Evolutionary conservation across 37 sponge, comb jelly and placozoan species (phyloP).

Genomic region (Spongia lamella): DNA sequence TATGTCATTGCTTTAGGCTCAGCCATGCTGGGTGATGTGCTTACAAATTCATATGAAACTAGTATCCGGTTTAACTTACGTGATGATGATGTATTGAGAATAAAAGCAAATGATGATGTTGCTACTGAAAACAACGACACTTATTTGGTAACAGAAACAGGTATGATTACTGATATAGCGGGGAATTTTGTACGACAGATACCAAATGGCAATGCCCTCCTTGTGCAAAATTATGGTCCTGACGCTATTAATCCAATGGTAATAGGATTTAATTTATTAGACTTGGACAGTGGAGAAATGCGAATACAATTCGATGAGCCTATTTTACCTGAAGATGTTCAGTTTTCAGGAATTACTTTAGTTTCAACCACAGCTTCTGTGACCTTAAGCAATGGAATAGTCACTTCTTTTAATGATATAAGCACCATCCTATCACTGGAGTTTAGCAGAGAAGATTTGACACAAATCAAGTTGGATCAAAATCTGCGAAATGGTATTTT

Average conservation of each 20-base stretch:
- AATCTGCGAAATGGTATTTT: slow-evolving; percentile 36
- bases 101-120: slow-evolving; percentile 52
- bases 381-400: slow-evolving; percentile 51
- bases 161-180: slow-evolving; percentile 54
- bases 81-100: slow-evolving; percentile 48
- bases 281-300: slow-evolving; percentile 79
- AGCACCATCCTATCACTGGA: slow-evolving; percentile 42
- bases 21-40: slow-evolving; percentile 1
- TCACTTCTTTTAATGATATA: slow-evolving; percentile 21
- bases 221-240: slow-evolving; percentile 24
- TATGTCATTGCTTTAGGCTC: slow-evolving; percentile 33
- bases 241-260: slow-evolving; percentile 67
- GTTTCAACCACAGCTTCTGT: slow-evolving; percentile 30
- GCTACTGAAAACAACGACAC: slow-evolving; percentile 72
- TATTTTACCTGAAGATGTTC: slow-evolving; percentile 56
- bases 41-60: slow-evolving; percentile 48
- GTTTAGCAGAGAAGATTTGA: slow-evolving; percentile 56
- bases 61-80: slow-evolving; percentile 50
- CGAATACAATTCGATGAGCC: slow-evolving; percentile 79
- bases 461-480: slow-evolving; percentile 51
- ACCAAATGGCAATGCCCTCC: slow-evolving; percentile 29
- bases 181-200: slow-evolving; percentile 38
- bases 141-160: slow-evolving; percentile 41
- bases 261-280: slow-evolving; percentile 50
- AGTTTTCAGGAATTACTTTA: slow-evolving; percentile 51